These are phyloP conservation scores for Eudasyphora cyanicolor DNA, from an alignment of 2,888 invertebrate species.

Conservation along the genomic window DNA sequence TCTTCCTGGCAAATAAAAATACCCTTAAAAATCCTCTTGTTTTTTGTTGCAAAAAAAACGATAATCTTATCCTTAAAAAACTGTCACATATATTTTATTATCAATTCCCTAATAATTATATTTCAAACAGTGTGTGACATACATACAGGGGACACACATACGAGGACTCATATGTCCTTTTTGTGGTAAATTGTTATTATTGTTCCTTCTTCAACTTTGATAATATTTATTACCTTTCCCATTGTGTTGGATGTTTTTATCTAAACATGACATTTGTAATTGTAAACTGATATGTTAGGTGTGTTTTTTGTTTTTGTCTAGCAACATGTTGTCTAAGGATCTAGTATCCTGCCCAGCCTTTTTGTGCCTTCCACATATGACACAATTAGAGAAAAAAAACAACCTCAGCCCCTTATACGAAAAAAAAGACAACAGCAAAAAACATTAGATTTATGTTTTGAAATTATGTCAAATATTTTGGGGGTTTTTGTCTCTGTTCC, in stretches of 20 bases:
- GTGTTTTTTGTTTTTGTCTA: constrained; percentile 40
- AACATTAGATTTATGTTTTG: constrained; percentile 58
- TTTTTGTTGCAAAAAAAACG: constrained; percentile 57
- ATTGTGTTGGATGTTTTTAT: constrained; percentile 45
- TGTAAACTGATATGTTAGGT: constrained; percentile 66
- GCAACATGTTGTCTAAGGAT: not conserved
- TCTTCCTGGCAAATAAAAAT: constrained; percentile 1
- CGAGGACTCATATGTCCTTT: constrained; percentile 27
- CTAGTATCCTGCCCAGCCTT: constrained; percentile 21
- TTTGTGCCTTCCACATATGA: constrained; percentile 56
- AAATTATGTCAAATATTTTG: constrained; percentile 51
- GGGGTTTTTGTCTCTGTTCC: constrained; percentile 2
- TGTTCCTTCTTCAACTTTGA: constrained; percentile 12
- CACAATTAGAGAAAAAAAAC: constrained; percentile 53
- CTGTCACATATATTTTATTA: constrained; percentile 64
- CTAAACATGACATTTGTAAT: constrained; percentile 65
- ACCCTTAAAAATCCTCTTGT: constrained; percentile 23
- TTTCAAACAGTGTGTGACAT: not conserved
- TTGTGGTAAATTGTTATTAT: constrained; percentile 56
- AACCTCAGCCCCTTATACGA: constrained; percentile 33
- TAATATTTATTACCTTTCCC: constrained; percentile 62
- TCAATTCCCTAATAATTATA: constrained; percentile 56
- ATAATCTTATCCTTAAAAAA: constrained; percentile 39
- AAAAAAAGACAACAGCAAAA: constrained; percentile 41
- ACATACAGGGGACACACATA: not conserved